A percentile compares a stretch with the other conserved stretches of the same genome.
Conservation (phyloP, 2,113 vertebrate species). For the Bubo scandiacus region DNA sequence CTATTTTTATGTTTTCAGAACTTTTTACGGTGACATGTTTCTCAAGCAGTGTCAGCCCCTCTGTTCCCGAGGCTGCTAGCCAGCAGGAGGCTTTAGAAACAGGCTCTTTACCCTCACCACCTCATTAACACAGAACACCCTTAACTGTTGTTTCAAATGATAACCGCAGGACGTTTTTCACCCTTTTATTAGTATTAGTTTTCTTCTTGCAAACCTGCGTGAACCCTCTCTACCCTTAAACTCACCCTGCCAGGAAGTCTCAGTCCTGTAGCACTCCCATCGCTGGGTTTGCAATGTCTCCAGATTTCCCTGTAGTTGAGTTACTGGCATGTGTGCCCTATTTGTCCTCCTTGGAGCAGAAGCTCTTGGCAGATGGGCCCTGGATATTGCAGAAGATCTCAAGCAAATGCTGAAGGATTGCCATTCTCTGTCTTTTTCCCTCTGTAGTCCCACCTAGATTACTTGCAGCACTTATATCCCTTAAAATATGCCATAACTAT, state of each 20-base stretch:
- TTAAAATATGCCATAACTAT: neutral
- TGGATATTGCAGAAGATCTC: neutral
- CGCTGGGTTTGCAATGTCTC: neutral
- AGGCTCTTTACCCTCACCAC: neutral
- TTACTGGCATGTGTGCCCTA: neutral
- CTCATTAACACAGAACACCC: neutral
- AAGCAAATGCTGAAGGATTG: neutral
- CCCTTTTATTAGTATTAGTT: neutral
- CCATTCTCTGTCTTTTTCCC: neutral
- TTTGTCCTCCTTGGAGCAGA: neutral
- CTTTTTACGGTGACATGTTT: neutral
- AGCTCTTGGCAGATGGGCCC: neutral
- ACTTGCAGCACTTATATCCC: neutral
- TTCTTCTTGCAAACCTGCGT: neutral
- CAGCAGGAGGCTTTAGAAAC: conserved; percentile 5
- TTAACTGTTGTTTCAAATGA: neutral
- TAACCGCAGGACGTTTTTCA: neutral
- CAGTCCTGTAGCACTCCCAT: neutral
- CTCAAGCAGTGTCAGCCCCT: neutral
- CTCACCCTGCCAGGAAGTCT: neutral
- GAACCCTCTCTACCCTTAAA: neutral
- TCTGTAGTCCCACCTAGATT: neutral
- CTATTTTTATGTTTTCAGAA: conserved; percentile 25
- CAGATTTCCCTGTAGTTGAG: neutral
- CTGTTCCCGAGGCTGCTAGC: neutral